Evolutionary conservation across 1,140 invertebrate species (phyloP).

Genomic region (Procambarus clarkii): DNA sequence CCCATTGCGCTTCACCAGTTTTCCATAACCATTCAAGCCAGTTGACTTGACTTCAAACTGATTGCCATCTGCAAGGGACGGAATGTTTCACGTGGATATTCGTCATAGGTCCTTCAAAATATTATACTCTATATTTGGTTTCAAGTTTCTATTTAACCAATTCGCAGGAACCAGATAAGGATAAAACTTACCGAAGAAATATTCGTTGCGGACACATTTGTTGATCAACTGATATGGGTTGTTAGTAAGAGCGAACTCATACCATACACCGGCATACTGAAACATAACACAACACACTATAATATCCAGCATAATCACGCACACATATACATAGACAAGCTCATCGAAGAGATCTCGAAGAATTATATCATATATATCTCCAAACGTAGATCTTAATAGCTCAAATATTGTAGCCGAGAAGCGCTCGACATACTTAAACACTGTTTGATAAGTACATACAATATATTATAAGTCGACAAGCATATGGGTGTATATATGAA

Average conservation of each 20-base stretch:
- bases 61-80: not conserved
- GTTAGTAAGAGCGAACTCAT: conserved; percentile 1
- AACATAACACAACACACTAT: not conserved
- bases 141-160: too few species aligned
- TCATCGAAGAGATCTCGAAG: too few species aligned
- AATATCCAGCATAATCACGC: too few species aligned
- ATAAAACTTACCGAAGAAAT: not conserved
- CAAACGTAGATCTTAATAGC: too few species aligned
- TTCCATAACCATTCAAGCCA: not conserved
- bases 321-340: too few species aligned
- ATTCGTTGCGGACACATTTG: conserved; percentile 23
- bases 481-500: not conserved
- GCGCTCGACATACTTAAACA: too few species aligned
- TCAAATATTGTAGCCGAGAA: not conserved
- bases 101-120: not conserved
- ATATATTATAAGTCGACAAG: not conserved
- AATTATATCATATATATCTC: too few species aligned
- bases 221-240: conserved; percentile 29
- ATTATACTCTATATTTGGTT: not conserved
- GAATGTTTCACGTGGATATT: not conserved
- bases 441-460: too few species aligned
- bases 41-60: not conserved
- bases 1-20: not conserved
- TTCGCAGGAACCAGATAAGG: not conserved
- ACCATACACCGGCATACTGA: conserved; percentile 32